Evolutionary conservation across 2,888 invertebrate species (phyloP).

Genomic region (Drepana falcataria): DNA sequence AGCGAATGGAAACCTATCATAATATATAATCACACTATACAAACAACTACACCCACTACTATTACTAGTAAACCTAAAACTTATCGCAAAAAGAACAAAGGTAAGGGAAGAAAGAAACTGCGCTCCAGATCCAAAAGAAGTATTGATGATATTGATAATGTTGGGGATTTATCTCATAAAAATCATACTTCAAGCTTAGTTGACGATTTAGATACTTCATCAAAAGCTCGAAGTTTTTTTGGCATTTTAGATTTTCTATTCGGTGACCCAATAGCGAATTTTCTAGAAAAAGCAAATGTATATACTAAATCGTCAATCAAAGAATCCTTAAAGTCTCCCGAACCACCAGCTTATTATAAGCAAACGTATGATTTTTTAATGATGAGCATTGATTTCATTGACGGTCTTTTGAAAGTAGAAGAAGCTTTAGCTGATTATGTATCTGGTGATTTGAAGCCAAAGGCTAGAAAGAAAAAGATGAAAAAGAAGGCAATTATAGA

Average conservation of each 20-base stretch:
- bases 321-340: constrained; percentile 35
- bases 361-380: constrained; percentile 49
- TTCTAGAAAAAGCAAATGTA: constrained; percentile 33
- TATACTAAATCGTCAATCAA: constrained; percentile 44
- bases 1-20: constrained; percentile 64
- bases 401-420: constrained; percentile 47
- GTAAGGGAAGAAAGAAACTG: constrained; percentile 28
- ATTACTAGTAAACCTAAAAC: constrained; percentile 6
- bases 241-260: constrained; percentile 37
- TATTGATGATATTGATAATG: constrained; percentile 7
- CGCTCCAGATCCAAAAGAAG: constrained; percentile 43
- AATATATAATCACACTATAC: constrained; percentile 32
- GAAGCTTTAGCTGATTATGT: constrained; percentile 38
- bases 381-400: constrained; percentile 51
- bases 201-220: neutral
- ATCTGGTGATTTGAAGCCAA: constrained; percentile 10
- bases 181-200: constrained; percentile 3
- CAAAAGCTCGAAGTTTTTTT: constrained; percentile 28
- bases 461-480: constrained; percentile 15
- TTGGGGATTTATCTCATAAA: neutral
- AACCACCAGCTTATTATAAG: constrained; percentile 51
- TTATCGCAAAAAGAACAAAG: constrained; percentile 16
- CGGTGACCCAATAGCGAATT: constrained; percentile 29
- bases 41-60: constrained; percentile 11
- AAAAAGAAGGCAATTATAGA: constrained; percentile 18